Percentiles rank a stretch among this genome's conserved stretches.
phyloP scores from a whole-genome alignment of 2,888 invertebrate genomes.

The Dromius quadrimaculatus region DNA sequence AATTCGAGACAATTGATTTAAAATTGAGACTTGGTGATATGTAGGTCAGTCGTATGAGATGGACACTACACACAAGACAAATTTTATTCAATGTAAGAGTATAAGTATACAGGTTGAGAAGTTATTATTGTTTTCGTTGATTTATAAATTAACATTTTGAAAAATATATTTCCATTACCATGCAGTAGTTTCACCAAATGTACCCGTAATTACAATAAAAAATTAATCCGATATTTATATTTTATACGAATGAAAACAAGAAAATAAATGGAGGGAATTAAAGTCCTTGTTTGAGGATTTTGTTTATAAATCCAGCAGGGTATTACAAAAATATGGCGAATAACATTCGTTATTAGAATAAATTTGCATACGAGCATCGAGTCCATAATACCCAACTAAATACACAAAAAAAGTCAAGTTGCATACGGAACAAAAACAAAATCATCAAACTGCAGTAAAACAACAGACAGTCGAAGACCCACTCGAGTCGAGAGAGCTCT shows the following conservation, averaged over 20 bases:
- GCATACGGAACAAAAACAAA: constrained; percentile 34
- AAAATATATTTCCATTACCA: no score
- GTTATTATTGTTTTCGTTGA: no score
- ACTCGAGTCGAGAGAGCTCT: constrained; percentile 29
- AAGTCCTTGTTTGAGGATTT: constrained; percentile 18
- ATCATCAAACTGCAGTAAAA: constrained; percentile 37
- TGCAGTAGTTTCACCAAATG: no score
- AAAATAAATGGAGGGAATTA: constrained; percentile 24
- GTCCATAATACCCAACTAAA: constrained; percentile 32
- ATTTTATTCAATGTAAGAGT: no score
- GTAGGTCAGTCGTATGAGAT: no score
- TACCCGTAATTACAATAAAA: no score
- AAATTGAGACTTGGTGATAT: no score
- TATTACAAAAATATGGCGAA: constrained; percentile 25
- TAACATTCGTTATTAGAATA: constrained; percentile 35
- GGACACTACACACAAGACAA: no score
- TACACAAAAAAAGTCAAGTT: constrained; percentile 36
- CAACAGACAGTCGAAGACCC: constrained; percentile 36
- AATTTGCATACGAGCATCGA: constrained; percentile 27
- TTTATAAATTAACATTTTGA: no score
- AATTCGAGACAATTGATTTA: no score
- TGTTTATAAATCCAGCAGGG: constrained; percentile 25
- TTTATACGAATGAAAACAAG: constrained; percentile 10
- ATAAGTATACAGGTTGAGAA: no score
- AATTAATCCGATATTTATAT: no score